A percentile compares a stretch with the other conserved stretches of the same genome.
phyloP scores from a whole-genome alignment of 2,113 vertebrate species.

The Catharus bicknelli region DNA sequence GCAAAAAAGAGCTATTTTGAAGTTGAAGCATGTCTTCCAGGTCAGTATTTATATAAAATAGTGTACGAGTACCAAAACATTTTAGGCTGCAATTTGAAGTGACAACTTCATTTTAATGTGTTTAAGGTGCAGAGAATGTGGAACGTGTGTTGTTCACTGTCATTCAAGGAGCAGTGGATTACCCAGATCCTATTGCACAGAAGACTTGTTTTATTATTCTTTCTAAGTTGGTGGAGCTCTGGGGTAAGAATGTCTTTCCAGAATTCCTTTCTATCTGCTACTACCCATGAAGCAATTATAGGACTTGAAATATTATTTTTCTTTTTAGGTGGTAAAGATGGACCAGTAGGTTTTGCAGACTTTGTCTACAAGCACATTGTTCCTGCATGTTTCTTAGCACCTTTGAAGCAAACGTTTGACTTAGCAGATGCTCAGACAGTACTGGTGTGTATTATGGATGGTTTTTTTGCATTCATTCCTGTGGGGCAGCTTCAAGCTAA shows the following conservation, averaged over 20 bases:
- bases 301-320: conserved; percentile 8
- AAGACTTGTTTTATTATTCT: conserved; percentile 98
- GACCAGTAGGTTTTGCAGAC: conserved; percentile 93
- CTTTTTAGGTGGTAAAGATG: conserved; percentile 90
- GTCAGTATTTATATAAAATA: conserved; percentile 16
- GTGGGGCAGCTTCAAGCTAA: not conserved
- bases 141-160: conserved; percentile 92
- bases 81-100: not conserved
- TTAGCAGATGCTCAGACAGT: conserved; percentile 95
- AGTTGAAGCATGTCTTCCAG: conserved; percentile 37
- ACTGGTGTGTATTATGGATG: conserved; percentile 77
- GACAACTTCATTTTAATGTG: not conserved
- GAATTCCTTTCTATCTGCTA: not conserved
- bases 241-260: conserved; percentile 78
- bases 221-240: conserved; percentile 91
- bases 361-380: conserved; percentile 98
- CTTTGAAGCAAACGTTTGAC: conserved; percentile 95
- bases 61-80: not conserved
- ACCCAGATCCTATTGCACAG: conserved; percentile 95
- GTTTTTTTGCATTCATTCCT: not conserved
- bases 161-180: conserved; percentile 96
- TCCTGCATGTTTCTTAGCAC: conserved; percentile 95
- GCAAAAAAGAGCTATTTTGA: conserved; percentile 49
- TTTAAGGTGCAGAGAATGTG: conserved; percentile 87
- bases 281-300: not conserved